phyloP scores from a whole-genome alignment of 2,888 invertebrate genomes.

The Tholera decimalis region DNA sequence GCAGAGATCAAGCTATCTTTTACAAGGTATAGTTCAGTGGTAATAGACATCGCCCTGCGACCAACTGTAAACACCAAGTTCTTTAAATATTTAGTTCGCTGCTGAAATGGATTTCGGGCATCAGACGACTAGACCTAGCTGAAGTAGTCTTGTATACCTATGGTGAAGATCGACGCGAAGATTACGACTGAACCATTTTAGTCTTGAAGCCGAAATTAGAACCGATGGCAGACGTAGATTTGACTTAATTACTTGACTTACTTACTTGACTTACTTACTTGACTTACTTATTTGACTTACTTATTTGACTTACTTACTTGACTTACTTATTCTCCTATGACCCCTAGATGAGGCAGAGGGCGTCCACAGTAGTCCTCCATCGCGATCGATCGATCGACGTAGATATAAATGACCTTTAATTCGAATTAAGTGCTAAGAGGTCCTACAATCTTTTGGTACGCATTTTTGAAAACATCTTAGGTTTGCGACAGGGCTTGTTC shows the following conservation, averaged over 20 bases:
- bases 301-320: too few relatives aligned
- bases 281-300: too few relatives aligned
- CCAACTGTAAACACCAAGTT: neutral
- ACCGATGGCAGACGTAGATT: too few relatives aligned
- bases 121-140: neutral
- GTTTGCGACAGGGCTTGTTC: too few relatives aligned
- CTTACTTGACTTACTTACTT: too few relatives aligned
- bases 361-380: neutral
- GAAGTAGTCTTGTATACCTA: neutral
- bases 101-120: neutral
- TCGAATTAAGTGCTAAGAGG: neutral
- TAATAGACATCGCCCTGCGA: neutral
- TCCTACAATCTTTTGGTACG: neutral
- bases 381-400: neutral
- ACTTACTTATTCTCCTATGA: too few relatives aligned
- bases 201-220: too few relatives aligned
- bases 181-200: neutral
- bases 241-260: too few relatives aligned
- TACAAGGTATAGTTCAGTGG: neutral
- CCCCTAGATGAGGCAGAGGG: too few relatives aligned
- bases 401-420: neutral
- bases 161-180: neutral
- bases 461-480: neutral
- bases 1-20: too few relatives aligned
- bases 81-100: neutral